Conservation (phyloP, 2,797 vertebrate genomes). For the Falco novaeseelandiae region DNA sequence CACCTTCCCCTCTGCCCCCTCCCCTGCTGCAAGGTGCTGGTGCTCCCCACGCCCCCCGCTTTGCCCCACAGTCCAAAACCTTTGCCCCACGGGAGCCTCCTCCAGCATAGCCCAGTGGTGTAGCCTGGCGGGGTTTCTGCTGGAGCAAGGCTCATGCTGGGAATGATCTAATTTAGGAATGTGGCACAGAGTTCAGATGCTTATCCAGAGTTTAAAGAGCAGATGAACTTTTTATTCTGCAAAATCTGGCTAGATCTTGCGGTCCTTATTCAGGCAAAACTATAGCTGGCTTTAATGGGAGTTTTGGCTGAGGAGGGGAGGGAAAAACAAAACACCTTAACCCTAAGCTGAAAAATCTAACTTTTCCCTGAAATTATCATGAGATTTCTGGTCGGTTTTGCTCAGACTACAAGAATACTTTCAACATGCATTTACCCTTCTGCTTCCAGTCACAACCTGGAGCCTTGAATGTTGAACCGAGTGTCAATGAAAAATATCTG, state of each 20-base stretch:
- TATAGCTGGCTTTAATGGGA: not conserved
- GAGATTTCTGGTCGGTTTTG: not conserved
- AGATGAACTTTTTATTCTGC: not conserved
- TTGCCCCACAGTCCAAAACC: fast-evolving
- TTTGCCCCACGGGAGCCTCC: fast-evolving
- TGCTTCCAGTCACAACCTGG: not conserved
- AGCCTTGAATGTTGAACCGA: not conserved
- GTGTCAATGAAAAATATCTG: not conserved
- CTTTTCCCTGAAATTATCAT: not conserved
- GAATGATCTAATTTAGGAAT: not conserved
- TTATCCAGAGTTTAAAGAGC: not conserved
- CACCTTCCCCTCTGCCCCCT: too few species aligned
- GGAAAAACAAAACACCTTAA: not conserved
- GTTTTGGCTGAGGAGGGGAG: not conserved
- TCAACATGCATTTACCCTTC: not conserved
- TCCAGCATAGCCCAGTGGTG: fast-evolving
- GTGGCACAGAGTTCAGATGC: not conserved
- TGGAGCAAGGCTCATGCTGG: not conserved
- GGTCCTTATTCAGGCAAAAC: not conserved
- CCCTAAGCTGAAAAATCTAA: not conserved
- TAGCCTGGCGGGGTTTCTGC: not conserved
- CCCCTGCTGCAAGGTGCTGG: fast-evolving
- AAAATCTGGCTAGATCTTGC: not conserved
- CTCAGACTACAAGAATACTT: not conserved
- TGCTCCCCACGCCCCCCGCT: fast-evolving